Percentiles rank a stretch among this genome's conserved stretches.
Conservation (phyloP, 2,113 vertebrate species). For the Mus spicilegus region DNA sequence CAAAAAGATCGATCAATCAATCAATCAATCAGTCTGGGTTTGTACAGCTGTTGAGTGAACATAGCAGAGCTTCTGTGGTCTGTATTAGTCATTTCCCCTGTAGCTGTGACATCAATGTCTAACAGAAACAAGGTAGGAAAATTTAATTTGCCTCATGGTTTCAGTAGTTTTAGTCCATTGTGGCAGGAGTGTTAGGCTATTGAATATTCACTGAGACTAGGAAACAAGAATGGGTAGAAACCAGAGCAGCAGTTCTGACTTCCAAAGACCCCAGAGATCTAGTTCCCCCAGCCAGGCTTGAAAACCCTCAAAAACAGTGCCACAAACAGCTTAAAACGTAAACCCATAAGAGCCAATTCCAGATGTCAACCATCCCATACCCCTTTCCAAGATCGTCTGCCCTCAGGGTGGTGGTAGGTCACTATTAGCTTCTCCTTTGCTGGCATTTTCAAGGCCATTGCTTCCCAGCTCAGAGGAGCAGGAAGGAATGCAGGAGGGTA, state of each 20-base stretch:
- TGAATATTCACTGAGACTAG: neutral
- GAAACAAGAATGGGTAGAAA: neutral
- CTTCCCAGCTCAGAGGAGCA: neutral
- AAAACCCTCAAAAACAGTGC: neutral
- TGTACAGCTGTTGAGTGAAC: neutral
- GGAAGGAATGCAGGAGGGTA: neutral
- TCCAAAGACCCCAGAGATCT: neutral
- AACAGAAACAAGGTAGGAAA: neutral
- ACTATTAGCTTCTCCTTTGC: neutral
- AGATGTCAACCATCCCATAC: neutral
- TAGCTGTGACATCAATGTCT: too few species aligned
- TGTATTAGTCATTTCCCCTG: neutral
- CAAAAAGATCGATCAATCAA: neutral
- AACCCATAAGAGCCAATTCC: too few species aligned
- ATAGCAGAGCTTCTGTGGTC: neutral
- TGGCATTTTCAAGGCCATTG: neutral
- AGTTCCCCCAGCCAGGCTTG: neutral
- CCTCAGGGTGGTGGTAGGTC: neutral
- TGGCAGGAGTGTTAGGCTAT: neutral
- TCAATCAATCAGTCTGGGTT: neutral
- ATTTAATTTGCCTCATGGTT: neutral
- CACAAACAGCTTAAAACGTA: neutral
- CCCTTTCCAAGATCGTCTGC: neutral
- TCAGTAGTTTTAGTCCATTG: neutral
- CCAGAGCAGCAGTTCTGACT: neutral